Conservation (phyloP, 2,888 invertebrate species). For the Dynastes tityus region DNA sequence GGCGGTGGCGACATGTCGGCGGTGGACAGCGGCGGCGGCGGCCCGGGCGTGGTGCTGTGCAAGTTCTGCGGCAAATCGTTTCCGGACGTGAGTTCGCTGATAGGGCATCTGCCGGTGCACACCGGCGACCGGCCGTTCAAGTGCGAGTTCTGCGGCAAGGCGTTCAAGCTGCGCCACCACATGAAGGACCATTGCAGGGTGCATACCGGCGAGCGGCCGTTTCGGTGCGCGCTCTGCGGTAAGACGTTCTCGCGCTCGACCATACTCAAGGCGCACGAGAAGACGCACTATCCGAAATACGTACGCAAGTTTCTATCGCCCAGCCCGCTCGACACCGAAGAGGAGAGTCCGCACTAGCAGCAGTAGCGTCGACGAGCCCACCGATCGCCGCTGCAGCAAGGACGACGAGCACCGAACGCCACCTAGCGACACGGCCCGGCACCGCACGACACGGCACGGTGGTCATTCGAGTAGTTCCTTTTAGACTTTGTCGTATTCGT, state of each 20-base stretch:
- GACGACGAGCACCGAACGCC: no score
- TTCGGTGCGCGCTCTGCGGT: constrained; percentile 90
- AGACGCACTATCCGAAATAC: constrained; percentile 93
- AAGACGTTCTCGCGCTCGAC: constrained; percentile 94
- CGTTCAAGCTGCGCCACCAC: constrained; percentile 92
- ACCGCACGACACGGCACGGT: background rate
- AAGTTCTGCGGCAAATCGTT: constrained; percentile 95
- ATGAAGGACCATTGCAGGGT: constrained; percentile 96
- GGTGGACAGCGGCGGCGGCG: constrained; percentile 65
- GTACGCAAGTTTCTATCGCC: constrained; percentile 92
- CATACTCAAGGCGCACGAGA: constrained; percentile 93
- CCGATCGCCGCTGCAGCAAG: no score
- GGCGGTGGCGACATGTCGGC: background rate
- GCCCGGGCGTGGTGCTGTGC: constrained; percentile 82
- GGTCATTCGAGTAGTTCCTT: constrained; percentile 14
- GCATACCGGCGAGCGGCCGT: constrained; percentile 92
- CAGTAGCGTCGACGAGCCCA: background rate
- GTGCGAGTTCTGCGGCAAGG: constrained; percentile 95
- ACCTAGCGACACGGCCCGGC: background rate
- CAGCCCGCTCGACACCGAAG: constrained; percentile 87
- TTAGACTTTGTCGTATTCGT: constrained; percentile 15
- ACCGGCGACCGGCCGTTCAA: constrained; percentile 93
- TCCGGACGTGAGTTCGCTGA: constrained; percentile 90
- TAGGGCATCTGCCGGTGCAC: constrained; percentile 90
- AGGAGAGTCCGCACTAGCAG: constrained; percentile 82